These are phyloP conservation scores for Cataglyphis cursor DNA, from an alignment of 2,888 invertebrate species.

Conservation along the genomic window DNA sequence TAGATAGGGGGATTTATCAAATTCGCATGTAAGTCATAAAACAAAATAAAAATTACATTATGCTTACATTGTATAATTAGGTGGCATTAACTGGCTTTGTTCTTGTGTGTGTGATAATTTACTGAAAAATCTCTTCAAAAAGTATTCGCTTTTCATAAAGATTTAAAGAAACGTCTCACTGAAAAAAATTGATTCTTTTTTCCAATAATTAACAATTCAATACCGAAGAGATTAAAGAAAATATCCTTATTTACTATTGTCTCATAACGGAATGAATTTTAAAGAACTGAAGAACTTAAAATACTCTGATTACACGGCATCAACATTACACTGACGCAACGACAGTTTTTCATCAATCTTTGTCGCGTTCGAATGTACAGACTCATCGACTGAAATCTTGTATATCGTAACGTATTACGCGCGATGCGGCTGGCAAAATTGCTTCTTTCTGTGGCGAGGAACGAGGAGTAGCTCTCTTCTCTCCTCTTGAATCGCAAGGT, in stretches of 20 bases:
- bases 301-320: neutral
- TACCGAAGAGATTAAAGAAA: slow-evolving; percentile 24
- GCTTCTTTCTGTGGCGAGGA: slow-evolving; percentile 35
- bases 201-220: slow-evolving; percentile 12
- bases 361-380: slow-evolving; percentile 27
- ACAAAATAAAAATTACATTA: neutral
- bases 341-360: slow-evolving; percentile 45
- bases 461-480: slow-evolving; percentile 10
- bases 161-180: neutral
- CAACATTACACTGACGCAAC: neutral
- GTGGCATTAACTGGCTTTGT: neutral
- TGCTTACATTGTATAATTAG: slow-evolving; percentile 19
- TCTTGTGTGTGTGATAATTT: slow-evolving; percentile 14
- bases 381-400: slow-evolving; percentile 39
- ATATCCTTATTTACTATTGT: slow-evolving; percentile 8
- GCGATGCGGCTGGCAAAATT: slow-evolving; percentile 43
- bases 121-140: neutral
- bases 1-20: neutral
- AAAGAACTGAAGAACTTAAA: neutral
- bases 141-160: neutral
- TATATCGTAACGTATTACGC: slow-evolving; percentile 45
- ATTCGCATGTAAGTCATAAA: neutral
- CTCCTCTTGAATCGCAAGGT: slow-evolving; percentile 44
- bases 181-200: slow-evolving; percentile 10
- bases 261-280: slow-evolving; percentile 22